Conservation (phyloP, 1,140 invertebrate species). For the Chironomus striatipennis region DNA sequence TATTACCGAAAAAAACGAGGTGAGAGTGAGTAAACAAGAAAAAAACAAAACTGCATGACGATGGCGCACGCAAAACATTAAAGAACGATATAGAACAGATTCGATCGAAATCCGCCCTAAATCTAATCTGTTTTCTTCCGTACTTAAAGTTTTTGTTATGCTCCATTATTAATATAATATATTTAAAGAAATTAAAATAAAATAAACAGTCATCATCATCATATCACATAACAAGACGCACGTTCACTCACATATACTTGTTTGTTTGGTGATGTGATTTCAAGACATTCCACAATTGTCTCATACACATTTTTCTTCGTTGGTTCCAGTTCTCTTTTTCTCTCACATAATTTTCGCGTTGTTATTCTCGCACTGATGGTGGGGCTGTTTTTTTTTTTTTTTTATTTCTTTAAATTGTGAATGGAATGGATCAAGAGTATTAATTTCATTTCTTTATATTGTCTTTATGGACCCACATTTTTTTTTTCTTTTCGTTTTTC, state of each 20-base stretch:
- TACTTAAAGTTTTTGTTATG: not conserved
- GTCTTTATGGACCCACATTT: too few species aligned
- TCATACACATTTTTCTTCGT: slow-evolving; percentile 8
- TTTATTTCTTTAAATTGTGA: too few species aligned
- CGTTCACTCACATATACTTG: not conserved
- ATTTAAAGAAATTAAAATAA: too few species aligned
- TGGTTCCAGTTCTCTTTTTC: slow-evolving; percentile 7
- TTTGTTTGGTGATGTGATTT: not conserved
- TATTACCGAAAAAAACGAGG: not conserved
- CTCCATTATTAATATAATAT: too few species aligned
- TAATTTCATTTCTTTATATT: too few species aligned
- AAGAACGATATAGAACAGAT: not conserved
- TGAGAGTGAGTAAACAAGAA: not conserved
- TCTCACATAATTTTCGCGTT: slow-evolving; percentile 7
- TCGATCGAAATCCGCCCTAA: not conserved
- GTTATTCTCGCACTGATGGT: not conserved
- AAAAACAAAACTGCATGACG: not conserved
- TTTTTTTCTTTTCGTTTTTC: too few species aligned
- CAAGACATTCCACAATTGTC: slow-evolving; percentile 12
- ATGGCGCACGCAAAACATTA: too few species aligned
- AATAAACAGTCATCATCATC: not conserved
- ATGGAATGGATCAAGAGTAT: too few species aligned
- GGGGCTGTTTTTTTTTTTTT: too few species aligned
- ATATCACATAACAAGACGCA: not conserved
- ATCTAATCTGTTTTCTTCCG: not conserved